Conservation (phyloP, 2,888 invertebrate species). For the Mesochorus sp. region DNA sequence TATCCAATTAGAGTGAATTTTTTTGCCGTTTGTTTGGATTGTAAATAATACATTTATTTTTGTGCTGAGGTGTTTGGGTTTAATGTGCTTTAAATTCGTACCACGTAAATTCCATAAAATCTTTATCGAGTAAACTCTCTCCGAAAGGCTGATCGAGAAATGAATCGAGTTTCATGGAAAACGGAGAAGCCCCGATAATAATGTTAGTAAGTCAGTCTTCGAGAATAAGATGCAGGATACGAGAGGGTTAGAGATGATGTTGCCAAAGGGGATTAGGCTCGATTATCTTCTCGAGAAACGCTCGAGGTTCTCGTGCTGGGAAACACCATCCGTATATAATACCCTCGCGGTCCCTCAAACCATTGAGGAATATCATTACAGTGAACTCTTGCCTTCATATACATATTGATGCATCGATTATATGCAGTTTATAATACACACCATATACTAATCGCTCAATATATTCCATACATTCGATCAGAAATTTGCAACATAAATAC, state of each 20-base stretch:
- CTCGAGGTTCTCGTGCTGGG: conserved; percentile 7
- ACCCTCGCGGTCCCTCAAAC: not conserved
- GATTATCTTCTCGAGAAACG: conserved; percentile 49
- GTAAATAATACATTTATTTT: not conserved
- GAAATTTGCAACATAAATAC: not conserved
- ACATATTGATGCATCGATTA: too few relatives aligned
- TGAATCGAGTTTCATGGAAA: conserved; percentile 40
- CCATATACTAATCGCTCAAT: not conserved
- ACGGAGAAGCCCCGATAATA: conserved; percentile 42
- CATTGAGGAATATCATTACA: conserved; percentile 13
- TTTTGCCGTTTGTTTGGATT: not conserved
- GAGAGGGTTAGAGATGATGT: conserved; percentile 22
- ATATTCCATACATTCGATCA: not conserved
- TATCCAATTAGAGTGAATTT: too few relatives aligned
- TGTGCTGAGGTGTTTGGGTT: not conserved
- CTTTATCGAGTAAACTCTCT: not conserved
- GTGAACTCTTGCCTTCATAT: too few relatives aligned
- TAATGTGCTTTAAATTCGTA: not conserved
- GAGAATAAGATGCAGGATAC: conserved; percentile 3
- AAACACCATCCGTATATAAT: not conserved
- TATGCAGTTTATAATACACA: too few relatives aligned
- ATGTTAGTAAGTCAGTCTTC: conserved; percentile 36
- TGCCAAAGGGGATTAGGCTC: conserved; percentile 30
- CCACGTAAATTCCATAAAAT: not conserved
- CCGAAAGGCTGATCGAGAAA: conserved; percentile 13